A percentile compares a stretch with the other conserved stretches of the same genome.
Conservation (phyloP, 2,797 vertebrate species). For the Gymnothorax javanicus region DNA sequence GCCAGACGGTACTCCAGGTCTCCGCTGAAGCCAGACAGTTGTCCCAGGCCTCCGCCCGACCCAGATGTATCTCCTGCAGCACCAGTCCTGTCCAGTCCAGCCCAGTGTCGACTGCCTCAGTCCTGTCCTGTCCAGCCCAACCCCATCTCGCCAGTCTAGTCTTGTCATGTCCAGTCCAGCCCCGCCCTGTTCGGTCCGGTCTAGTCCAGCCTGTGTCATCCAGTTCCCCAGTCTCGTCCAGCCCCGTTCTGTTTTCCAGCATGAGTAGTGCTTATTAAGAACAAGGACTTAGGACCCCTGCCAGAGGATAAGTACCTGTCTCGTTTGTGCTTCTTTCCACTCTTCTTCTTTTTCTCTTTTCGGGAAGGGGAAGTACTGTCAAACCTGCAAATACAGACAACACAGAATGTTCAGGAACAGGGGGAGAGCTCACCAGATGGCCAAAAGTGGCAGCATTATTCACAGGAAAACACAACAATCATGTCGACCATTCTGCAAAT, state of each 20-base stretch:
- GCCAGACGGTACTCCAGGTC: no score
- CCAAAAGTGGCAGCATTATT: neutral
- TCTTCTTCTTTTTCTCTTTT: constrained; percentile 93
- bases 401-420: constrained; percentile 18
- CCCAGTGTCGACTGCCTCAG: no score
- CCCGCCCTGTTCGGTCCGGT: no score
- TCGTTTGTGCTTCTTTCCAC: constrained; percentile 91
- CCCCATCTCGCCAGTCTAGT: no score
- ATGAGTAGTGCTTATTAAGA: neutral
- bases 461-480: neutral
- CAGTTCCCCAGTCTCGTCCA: no score
- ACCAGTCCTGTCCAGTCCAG: no score
- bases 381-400: constrained; percentile 65
- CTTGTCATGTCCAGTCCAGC: no score
- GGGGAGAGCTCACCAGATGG: constrained; percentile 17
- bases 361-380: constrained; percentile 89
- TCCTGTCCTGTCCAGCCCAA: no score
- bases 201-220: no score
- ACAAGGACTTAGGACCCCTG: neutral
- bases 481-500: neutral
- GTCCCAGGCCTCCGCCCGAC: no score
- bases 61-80: no score
- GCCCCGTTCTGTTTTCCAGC: neutral
- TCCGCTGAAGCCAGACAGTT: no score
- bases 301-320: constrained; percentile 79